phyloP scores from a whole-genome alignment of 2,888 invertebrate species.

The Eucriotettix oculatus region DNA sequence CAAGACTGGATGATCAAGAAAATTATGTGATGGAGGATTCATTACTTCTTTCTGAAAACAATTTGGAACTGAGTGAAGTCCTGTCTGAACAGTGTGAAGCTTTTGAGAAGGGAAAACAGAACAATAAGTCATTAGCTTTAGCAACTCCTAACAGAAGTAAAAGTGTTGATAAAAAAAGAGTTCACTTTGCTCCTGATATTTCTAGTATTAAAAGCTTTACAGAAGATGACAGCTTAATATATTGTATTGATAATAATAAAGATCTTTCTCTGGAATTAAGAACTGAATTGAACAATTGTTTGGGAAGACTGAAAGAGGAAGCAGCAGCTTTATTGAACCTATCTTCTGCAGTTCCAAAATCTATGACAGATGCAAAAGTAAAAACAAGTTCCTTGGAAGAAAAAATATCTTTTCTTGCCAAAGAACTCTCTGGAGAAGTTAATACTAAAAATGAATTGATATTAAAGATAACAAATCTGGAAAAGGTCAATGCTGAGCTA shows the following conservation, averaged over 20 bases:
- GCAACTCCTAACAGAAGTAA: neutral
- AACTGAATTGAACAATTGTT: slow-evolving; percentile 47
- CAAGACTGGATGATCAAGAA: neutral
- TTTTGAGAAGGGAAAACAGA: no score
- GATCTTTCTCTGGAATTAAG: slow-evolving; percentile 39
- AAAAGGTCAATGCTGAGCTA: no score
- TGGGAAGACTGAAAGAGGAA: slow-evolving; percentile 47
- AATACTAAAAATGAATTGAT: slow-evolving; percentile 1
- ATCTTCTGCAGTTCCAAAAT: slow-evolving; percentile 23
- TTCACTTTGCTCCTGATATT: slow-evolving; percentile 57
- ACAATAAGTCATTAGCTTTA: neutral
- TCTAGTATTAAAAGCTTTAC: slow-evolving; percentile 38
- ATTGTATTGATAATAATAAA: slow-evolving; percentile 32
- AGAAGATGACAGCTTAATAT: slow-evolving; percentile 40
- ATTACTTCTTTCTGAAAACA: neutral
- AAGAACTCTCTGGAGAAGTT: slow-evolving; percentile 1
- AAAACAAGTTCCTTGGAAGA: neutral
- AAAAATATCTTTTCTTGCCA: slow-evolving; percentile 2
- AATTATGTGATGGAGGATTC: neutral
- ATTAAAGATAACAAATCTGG: no score
- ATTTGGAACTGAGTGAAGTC: no score
- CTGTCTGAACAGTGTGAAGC: no score
- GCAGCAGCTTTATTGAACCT: slow-evolving; percentile 51
- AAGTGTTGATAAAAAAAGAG: slow-evolving; percentile 15
- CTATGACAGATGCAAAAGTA: neutral